Percentiles rank a stretch among this genome's conserved stretches.
Evolutionary conservation across 2,113 vertebrate species (phyloP).

Genomic region (Reinhardtius hippoglossoides): DNA sequence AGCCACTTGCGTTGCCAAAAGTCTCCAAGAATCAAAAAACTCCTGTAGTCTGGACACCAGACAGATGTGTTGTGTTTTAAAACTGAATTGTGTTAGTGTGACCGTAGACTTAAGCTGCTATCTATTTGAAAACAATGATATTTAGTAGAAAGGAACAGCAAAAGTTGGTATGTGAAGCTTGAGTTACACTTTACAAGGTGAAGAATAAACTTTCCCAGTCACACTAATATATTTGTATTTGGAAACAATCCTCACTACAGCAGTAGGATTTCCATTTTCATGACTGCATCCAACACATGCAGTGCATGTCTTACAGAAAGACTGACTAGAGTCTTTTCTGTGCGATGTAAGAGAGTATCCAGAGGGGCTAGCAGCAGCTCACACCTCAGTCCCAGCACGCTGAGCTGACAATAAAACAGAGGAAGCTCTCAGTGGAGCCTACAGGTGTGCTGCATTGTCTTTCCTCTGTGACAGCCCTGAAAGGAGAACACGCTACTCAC

Average conservation of each 20-base stretch:
- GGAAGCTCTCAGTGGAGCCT: slow-evolving; percentile 74
- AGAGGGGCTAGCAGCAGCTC: slow-evolving; percentile 48
- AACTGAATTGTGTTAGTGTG: no score
- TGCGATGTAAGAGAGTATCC: slow-evolving; percentile 32
- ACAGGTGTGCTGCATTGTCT: slow-evolving; percentile 82
- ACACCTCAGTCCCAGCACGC: slow-evolving; percentile 62
- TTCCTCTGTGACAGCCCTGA: slow-evolving; percentile 79
- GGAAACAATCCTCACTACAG: not conserved
- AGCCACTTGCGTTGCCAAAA: no score
- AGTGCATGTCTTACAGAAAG: slow-evolving; percentile 13
- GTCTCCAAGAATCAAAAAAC: no score
- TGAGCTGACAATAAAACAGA: slow-evolving; percentile 78
- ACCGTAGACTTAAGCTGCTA: no score
- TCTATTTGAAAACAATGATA: not conserved
- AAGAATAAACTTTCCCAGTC: not conserved
- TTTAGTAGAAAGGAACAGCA: not conserved
- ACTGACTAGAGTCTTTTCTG: slow-evolving; percentile 13
- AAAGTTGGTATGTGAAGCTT: not conserved
- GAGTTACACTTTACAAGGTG: not conserved
- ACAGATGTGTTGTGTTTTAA: no score
- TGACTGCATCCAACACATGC: slow-evolving; percentile 1
- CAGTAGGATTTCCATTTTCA: not conserved
- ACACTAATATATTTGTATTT: not conserved
- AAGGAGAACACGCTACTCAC: slow-evolving; percentile 81
- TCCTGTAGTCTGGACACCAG: no score